Evolutionary conservation across 1,140 invertebrate species (phyloP), one percentile per base, ranked within the genome.

Genomic region (Drosophila murphyi): DNA sequence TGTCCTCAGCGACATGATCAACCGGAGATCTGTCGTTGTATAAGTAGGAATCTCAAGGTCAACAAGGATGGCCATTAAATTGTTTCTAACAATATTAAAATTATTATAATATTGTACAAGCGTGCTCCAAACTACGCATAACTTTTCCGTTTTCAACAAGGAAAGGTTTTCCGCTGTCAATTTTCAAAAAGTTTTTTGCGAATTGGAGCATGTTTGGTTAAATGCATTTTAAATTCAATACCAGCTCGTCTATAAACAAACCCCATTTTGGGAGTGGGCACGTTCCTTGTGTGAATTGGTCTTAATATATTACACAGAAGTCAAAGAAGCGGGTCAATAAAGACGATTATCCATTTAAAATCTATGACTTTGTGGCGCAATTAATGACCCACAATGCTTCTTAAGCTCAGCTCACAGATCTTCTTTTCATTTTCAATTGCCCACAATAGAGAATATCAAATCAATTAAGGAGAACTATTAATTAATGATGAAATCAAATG

Each of bases 1-100:
- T 94, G 94, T 82, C 41, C 63, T 10, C 45, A 86, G 1, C 79
- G 82, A 31, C 80, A 92, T 0, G 86, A 76, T n/a, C 4, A 90
- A 62, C 86, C 92, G 3, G 77, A 80, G 20, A 3, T 35, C 5
- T 91, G 89, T 37, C 67, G 68, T 29, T 91, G 88, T 41, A 47
- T 52, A 6, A 20, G n/a, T 35, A 47, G 41, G 63, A n/a, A 7
- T 2, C 6, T 29, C 34, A 10, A 7, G 1, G 5, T 2, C 28
- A 6, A 50, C 12, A 50, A 7, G 5, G 0, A 5, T 37, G 35
- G 35, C 1, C 35, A 37, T 37, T 37, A 37, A 37, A 7, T 7
- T 37, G 34, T 34, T 34, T 34, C 34, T 4, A 34, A 34, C 3
- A 34, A 34, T 34, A 20, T 20, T 20, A 1, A 20, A 20, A 20